Conservation (phyloP, 2,888 invertebrate species). For the Hemaris fuciformis region DNA sequence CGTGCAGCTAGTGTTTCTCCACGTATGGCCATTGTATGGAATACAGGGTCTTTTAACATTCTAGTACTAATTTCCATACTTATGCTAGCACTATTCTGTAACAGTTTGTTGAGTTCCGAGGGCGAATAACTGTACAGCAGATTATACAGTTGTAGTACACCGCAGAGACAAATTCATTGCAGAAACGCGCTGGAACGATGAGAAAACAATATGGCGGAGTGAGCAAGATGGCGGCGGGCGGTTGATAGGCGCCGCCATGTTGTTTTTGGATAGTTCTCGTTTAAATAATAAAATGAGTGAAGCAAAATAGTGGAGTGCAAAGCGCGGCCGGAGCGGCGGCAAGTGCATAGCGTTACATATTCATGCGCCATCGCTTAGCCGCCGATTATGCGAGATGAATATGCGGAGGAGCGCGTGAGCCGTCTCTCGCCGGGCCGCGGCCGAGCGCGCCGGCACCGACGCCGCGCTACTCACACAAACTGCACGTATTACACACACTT, state of each 20-base stretch:
- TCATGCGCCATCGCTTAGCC: constrained; percentile 35
- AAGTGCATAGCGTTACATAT: constrained; percentile 41
- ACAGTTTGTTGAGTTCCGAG: background rate
- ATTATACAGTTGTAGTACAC: background rate
- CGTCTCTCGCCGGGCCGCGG: constrained; percentile 4
- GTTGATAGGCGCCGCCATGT: background rate
- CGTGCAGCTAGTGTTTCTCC: too few species aligned
- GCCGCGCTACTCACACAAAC: background rate
- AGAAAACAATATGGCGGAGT: background rate
- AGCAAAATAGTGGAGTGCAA: background rate
- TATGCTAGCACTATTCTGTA: background rate
- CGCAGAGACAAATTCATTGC: background rate
- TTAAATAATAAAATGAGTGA: background rate
- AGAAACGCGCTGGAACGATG: background rate
- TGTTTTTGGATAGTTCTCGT: background rate
- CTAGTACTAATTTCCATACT: too few species aligned
- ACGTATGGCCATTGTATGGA: too few species aligned
- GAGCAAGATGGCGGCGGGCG: background rate
- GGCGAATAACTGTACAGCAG: background rate
- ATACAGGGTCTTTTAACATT: too few species aligned
- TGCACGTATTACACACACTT: background rate
- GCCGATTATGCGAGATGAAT: constrained; percentile 42
- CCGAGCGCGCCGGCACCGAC: background rate
- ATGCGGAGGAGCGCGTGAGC: constrained; percentile 29
- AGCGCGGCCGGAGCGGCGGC: background rate